Conservation (phyloP, 2,113 vertebrate species). For the Etheostoma cragini region DNA sequence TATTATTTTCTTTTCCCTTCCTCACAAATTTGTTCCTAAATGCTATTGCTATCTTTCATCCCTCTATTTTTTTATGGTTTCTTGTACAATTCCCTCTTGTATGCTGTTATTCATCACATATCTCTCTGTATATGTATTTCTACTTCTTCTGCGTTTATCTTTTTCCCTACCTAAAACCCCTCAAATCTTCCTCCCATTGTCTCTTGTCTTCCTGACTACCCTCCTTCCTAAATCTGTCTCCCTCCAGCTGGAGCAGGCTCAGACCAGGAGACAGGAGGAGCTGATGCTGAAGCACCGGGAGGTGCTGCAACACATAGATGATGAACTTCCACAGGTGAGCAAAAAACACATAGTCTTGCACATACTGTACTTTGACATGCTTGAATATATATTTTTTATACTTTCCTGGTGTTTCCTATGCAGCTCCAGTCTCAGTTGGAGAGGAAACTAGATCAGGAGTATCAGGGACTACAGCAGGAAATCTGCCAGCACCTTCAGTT, state of each 20-base stretch:
- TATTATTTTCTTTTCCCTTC: background rate
- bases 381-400: background rate
- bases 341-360: background rate
- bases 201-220: too few species aligned
- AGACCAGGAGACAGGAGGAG: constrained; percentile 87
- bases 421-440: constrained; percentile 83
- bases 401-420: background rate
- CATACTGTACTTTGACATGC: background rate
- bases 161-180: background rate
- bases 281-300: constrained; percentile 82
- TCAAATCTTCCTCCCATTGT: background rate
- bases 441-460: constrained; percentile 80
- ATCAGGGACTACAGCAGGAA: constrained; percentile 82
- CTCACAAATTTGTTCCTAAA: background rate
- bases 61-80: background rate
- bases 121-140: background rate
- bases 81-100: background rate
- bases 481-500: constrained; percentile 84
- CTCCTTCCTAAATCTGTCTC: background rate
- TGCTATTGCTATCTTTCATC: background rate
- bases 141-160: background rate
- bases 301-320: constrained; percentile 83
- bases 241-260: constrained; percentile 87
- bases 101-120: background rate
- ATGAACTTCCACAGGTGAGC: constrained; percentile 87